Evolutionary conservation across 1,140 invertebrate species (phyloP), one percentile per base, ranked within the genome.

Genomic region (Zaprionus camerounensis): DNA sequence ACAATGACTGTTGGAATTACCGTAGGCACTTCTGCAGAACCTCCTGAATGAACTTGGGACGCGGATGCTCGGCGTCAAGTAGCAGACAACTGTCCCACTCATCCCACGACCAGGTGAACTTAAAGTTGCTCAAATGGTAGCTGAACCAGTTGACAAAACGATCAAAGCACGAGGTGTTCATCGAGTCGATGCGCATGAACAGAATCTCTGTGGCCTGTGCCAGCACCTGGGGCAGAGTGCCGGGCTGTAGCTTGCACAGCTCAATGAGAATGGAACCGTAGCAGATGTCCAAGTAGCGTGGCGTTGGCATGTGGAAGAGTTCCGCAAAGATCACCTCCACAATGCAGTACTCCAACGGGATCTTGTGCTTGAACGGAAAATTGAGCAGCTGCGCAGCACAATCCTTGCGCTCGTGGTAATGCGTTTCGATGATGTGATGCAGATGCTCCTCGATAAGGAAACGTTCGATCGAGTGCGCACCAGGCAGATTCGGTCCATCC

Each of bases 51-150:
- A 99, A 99, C 92, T 98, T 98, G n/a, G 98, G 97, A 87, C 98
- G 97, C 1, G 99, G 98, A 93, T 98, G 97, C 81, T 99, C 97
- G 13, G 94, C 91, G 93, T 99, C 98, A n/a, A 98, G 93, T 81
- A 96, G 95, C 26, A 98, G 93, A 85, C 96, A 97, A 51, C 95
- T 95, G 84, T 97, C 96, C 97, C 98, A 99, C 85, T 98, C 98
- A 81, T 98, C 97, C 99, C 99, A 99, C 2, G 97, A 98, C 99
- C 99, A 99, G 61, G 98, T 96, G 91, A 99, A 99, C 93, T 99
- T 98, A 91, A 99, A 99, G 94, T 99, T 99, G 92, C 98, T 99
- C 93, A 99, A 94, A 94, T 99, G 99, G 92, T 99, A 99, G 1
- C 98, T 96, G 94, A 99, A 99, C 99, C 99, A 99, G 91, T 96